Evolutionary conservation across 2,113 vertebrate genomes (phyloP), one percentile per base, ranked within the genome.

Genomic region (Ptychochromis oligacanthus): DNA sequence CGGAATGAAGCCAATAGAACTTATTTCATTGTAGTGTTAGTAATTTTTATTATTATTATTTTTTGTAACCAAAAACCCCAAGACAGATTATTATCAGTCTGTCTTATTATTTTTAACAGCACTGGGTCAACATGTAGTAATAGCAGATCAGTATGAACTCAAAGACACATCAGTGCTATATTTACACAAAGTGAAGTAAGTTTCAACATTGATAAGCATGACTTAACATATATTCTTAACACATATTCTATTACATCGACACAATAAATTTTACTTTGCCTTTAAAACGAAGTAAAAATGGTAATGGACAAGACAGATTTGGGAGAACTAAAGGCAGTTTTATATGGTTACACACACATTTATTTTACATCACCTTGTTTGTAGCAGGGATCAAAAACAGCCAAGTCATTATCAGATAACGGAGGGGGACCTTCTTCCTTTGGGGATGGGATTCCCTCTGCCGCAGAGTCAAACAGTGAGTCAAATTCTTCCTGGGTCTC

Each of bases 321-420:
- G 14, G 26, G 1, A 36, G 49, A 4, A 58, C 1, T 55, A 11
- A 61, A 72, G 34, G 59, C n/a, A 46, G 67, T 4, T 65, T 75
- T 6, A 28, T 18, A 38, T n/a, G 11, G 22, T 28, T 15, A 7
- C 0, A 12, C 59, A 64, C 2, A 10, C 40, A 62, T 83, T 80
- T 54, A 67, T 24, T 74, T 88, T 22, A 31, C 8, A 3, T 61
- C 80, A 98, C 97, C 97, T 95, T 96, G 93, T 93, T 96, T 96
- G 82, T 93, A 96, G 93, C 97, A 98, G 22, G 97, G 97, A 84
- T 98, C 97, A 46, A 98, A 98, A 46, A 96, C 95, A 13, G 97
- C 97, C 46, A 98, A 85, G 88, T 98, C 97, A 0, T 94, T 94
- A 31, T 96, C 94, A 3, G 97, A 95, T 70, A 98, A 94, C 3